Percentiles rank a stretch among this genome's conserved stretches.
Evolutionary conservation across 1,140 invertebrate genomes (phyloP).

Genomic region (Sinonovacula constricta): DNA sequence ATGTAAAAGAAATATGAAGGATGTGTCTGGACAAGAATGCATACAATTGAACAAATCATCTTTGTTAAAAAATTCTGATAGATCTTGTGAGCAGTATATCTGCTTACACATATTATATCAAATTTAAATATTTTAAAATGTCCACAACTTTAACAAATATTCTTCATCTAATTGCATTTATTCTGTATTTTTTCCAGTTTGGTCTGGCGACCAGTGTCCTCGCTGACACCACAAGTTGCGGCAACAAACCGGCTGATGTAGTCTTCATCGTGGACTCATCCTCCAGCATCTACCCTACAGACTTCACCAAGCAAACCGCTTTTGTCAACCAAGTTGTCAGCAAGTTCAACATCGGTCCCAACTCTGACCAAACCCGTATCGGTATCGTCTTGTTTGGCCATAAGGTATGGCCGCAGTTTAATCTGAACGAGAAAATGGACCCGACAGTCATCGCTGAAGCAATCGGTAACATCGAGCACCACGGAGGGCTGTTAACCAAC

Average conservation of each 20-base stretch:
- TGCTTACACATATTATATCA: too few species aligned
- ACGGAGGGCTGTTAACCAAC: slow-evolving; percentile 18
- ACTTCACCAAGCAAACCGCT: slow-evolving; percentile 61
- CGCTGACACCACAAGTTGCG: too few species aligned
- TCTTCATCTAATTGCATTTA: too few species aligned
- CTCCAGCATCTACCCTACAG: slow-evolving; percentile 62
- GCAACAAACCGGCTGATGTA: slow-evolving; percentile 64
- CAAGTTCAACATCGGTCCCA: slow-evolving; percentile 63
- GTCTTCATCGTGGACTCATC: slow-evolving; percentile 71
- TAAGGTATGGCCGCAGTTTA: slow-evolving; percentile 54
- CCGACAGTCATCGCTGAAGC: slow-evolving; percentile 40
- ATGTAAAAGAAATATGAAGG: too few species aligned
- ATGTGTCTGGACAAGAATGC: too few species aligned
- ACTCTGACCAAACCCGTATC: slow-evolving; percentile 54
- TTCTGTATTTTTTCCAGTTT: too few species aligned
- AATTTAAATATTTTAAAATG: too few species aligned
- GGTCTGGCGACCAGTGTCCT: too few species aligned
- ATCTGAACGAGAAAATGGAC: slow-evolving; percentile 53
- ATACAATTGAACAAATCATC: too few species aligned
- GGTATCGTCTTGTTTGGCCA: slow-evolving; percentile 58
- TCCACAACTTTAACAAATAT: too few species aligned
- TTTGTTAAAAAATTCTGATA: too few species aligned
- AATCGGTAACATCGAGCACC: slow-evolving; percentile 31
- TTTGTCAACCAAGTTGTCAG: slow-evolving; percentile 63
- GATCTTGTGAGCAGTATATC: too few species aligned